A percentile compares a stretch with the other conserved stretches of the same genome.
phyloP scores from a whole-genome alignment of 2,888 invertebrate genomes.

The Aethes cnicana region DNA sequence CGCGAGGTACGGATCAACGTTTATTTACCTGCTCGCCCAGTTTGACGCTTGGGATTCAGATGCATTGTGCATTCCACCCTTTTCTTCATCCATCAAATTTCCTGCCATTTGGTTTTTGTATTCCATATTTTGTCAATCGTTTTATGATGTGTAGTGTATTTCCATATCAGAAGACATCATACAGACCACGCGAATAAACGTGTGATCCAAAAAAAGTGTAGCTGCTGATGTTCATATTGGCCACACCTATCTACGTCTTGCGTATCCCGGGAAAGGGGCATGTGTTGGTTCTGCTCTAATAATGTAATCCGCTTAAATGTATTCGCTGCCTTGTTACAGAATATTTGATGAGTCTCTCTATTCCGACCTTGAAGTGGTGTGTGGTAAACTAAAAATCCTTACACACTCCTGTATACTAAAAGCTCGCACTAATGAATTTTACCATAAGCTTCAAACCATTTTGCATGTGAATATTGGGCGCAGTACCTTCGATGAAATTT shows the following conservation, averaged over 20 bases:
- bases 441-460: slow-evolving; percentile 77
- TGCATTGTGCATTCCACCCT: slow-evolving; percentile 1
- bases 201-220: no score
- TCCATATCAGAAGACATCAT: no score
- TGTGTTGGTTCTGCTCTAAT: slow-evolving; percentile 4
- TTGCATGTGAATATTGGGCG: slow-evolving; percentile 77
- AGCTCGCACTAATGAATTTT: slow-evolving; percentile 83
- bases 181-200: no score
- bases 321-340: slow-evolving; percentile 64
- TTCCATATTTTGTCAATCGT: no score
- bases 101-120: no score
- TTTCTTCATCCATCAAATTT: no score
- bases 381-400: slow-evolving; percentile 81
- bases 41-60: slow-evolving; percentile 11
- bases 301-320: slow-evolving; percentile 12
- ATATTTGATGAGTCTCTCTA: slow-evolving; percentile 83
- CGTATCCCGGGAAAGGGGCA: background rate
- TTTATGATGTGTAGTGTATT: no score
- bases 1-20: slow-evolving; percentile 53
- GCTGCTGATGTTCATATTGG: no score
- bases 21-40: background rate
- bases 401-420: slow-evolving; percentile 83
- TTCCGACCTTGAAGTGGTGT: slow-evolving; percentile 83
- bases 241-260: no score
- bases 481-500: slow-evolving; percentile 77